Evolutionary conservation across 2,797 vertebrate genomes (phyloP).

Genomic region (Mycteria americana): DNA sequence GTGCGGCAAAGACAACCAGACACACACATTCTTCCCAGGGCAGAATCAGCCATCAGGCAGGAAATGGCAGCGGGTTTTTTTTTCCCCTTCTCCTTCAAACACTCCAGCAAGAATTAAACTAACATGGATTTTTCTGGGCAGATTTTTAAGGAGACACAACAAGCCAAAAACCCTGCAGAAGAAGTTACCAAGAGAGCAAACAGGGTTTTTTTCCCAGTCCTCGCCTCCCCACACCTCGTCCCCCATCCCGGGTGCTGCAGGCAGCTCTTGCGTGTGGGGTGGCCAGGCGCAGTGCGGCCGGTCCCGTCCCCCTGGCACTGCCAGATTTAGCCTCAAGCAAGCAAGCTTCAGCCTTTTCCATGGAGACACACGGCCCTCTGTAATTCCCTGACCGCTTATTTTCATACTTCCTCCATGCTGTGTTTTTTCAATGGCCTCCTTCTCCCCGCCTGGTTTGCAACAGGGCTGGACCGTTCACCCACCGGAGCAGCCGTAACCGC

Average conservation of each 20-base stretch:
- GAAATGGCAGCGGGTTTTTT: slow-evolving; percentile 21
- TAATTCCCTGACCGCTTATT: slow-evolving; percentile 44
- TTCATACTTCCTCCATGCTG: slow-evolving; percentile 13
- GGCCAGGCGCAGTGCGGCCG: fast-evolving
- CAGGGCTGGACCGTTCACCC: neutral
- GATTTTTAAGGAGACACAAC: neutral
- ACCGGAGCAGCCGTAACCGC: neutral
- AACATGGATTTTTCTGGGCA: slow-evolving; percentile 12
- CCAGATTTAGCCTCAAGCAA: neutral
- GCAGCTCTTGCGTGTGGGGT: neutral
- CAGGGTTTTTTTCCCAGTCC: neutral
- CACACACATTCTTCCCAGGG: slow-evolving; percentile 27
- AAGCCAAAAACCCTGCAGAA: neutral
- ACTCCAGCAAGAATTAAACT: slow-evolving; percentile 31
- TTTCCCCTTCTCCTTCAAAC: neutral
- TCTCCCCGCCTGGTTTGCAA: neutral
- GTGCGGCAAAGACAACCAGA: neutral
- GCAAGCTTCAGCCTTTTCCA: neutral
- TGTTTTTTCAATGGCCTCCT: slow-evolving; percentile 17
- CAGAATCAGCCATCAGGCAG: slow-evolving; percentile 47
- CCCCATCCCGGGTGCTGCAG: neutral
- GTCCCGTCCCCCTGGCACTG: neutral
- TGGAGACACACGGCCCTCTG: slow-evolving; percentile 5
- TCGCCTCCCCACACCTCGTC: fast-evolving
- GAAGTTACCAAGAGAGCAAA: neutral